A percentile compares a stretch with the other conserved stretches of the same genome.
These are phyloP conservation scores for Drosophila peninsularis DNA, from an alignment of 2,888 invertebrate genomes.

Conservation along the genomic window DNA sequence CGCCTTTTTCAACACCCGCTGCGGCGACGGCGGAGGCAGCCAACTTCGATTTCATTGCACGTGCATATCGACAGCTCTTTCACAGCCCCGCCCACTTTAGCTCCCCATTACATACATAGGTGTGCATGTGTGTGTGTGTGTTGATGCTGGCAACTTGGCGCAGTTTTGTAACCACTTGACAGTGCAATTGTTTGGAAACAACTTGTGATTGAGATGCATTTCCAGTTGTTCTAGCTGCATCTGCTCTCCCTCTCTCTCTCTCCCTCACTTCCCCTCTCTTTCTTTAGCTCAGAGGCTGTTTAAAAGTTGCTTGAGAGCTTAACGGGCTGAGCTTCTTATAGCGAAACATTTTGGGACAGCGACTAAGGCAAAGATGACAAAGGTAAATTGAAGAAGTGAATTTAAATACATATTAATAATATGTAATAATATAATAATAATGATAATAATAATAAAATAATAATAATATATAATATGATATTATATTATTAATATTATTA, in stretches of 20 bases:
- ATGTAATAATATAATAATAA: too few relatives aligned
- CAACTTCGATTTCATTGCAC: constrained; percentile 72
- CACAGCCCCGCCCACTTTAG: background rate
- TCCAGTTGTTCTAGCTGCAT: constrained; percentile 27
- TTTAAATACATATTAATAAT: background rate
- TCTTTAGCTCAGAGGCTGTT: background rate
- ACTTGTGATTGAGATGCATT: constrained; percentile 69
- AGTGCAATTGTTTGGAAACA: constrained; percentile 83
- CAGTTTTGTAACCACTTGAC: constrained; percentile 81
- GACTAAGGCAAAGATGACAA: background rate
- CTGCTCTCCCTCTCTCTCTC: background rate
- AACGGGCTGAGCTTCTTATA: constrained; percentile 25
- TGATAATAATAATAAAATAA: too few relatives aligned
- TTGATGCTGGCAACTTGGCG: constrained; percentile 57
- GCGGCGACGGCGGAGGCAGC: constrained; percentile 12
- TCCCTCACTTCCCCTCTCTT: too few relatives aligned
- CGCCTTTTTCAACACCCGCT: constrained; percentile 65
- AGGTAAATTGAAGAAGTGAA: background rate
- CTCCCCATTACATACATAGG: background rate
- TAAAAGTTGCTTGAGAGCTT: constrained; percentile 1
- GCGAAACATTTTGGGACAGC: background rate
- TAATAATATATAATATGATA: too few relatives aligned
- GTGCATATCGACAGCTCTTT: constrained; percentile 62
- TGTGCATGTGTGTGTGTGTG: background rate
- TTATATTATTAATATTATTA: too few relatives aligned